Evolutionary conservation across 2,113 vertebrate species (phyloP).

Genomic region (Pomatorhinus ruficollis): DNA sequence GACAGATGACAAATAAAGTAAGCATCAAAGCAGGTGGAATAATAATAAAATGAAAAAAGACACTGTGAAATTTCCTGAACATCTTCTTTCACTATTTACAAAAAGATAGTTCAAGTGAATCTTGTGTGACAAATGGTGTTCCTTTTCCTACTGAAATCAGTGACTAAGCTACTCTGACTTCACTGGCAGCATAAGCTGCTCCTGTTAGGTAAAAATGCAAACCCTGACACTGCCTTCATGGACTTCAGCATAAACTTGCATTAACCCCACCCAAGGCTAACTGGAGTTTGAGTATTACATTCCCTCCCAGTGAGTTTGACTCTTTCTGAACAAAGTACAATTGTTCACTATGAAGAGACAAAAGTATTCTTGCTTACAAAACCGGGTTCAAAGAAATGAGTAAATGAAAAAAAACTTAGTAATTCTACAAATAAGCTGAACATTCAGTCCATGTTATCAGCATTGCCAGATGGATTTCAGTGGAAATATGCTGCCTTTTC

Average conservation of each 20-base stretch:
- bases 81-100: constrained; percentile 43
- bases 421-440: not conserved
- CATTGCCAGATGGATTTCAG: not conserved
- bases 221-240: not conserved
- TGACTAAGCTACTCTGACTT: not conserved
- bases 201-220: not conserved
- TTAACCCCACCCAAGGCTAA: not conserved
- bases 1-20: constrained; percentile 39
- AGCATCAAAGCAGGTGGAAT: constrained; percentile 52
- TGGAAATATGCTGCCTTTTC: not conserved
- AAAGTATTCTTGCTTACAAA: not conserved
- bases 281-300: not conserved
- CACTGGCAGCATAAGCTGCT: not conserved
- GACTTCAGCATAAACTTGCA: not conserved
- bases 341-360: not conserved
- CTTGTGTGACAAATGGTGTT: not conserved
- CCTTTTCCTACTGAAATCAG: not conserved
- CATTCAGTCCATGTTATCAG: not conserved
- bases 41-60: constrained; percentile 15
- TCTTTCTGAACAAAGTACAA: not conserved
- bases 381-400: not conserved
- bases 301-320: not conserved
- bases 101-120: constrained; percentile 20
- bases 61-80: constrained; percentile 34
- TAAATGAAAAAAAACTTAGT: not conserved